These are phyloP conservation scores for Andricus curvator DNA, from an alignment of 2,888 invertebrate species.

Conservation along the genomic window DNA sequence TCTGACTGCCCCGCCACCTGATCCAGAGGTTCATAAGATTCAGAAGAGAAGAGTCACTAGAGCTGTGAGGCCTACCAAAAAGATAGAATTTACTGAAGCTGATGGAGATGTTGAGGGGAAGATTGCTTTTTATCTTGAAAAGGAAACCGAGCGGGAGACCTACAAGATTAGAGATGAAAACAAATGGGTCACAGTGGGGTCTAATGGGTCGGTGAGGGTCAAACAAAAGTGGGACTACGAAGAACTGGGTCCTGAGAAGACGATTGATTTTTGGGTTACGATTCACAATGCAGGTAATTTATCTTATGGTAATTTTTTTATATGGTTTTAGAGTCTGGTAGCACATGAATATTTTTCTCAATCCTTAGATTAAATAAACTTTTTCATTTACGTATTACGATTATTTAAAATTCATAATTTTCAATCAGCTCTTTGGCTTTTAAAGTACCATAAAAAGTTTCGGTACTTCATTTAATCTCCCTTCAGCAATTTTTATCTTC, in stretches of 20 bases:
- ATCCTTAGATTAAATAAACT: neutral
- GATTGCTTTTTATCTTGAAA: conserved; percentile 93
- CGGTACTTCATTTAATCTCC: neutral
- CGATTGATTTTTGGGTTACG: conserved; percentile 97
- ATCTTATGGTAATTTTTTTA: neutral
- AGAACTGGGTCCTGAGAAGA: conserved; percentile 95
- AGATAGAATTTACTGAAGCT: conserved; percentile 94
- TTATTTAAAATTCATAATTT: neutral
- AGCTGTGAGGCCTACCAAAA: conserved; percentile 95
- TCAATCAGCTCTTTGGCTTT: neutral
- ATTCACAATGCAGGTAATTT: conserved; percentile 90
- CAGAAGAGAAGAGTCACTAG: conserved; percentile 83
- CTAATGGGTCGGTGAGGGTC: conserved; percentile 94
- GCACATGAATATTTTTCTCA: neutral
- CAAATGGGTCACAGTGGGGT: conserved; percentile 95
- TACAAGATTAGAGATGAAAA: conserved; percentile 96
- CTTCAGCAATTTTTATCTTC: neutral
- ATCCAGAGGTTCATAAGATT: conserved; percentile 73
- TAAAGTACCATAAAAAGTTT: neutral
- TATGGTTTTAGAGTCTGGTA: conserved; percentile 19
- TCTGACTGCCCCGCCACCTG: conserved; percentile 74
- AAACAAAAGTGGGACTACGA: conserved; percentile 99
- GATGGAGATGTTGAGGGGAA: conserved; percentile 94
- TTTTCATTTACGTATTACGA: no score
- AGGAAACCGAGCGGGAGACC: conserved; percentile 94